phyloP scores from a whole-genome alignment of 2,888 invertebrate species.

The Ormyrus thymus region DNA sequence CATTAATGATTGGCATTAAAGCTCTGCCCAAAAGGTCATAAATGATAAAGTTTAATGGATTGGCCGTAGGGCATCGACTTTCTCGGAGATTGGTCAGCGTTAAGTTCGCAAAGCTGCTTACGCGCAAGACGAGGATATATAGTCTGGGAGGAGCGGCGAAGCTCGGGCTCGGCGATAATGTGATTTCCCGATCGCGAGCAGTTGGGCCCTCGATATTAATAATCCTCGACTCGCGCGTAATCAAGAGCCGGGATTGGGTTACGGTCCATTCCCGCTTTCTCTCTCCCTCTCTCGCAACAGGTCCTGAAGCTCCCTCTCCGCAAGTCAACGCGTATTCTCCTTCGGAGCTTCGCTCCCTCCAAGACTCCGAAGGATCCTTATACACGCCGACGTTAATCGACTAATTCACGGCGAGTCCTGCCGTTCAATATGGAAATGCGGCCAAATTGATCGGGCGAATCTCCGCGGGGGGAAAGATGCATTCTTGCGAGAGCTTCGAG shows the following conservation, averaged over 20 bases:
- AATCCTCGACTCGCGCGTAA: constrained; percentile 50
- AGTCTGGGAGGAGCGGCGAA: constrained; percentile 24
- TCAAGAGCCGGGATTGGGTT: constrained; percentile 52
- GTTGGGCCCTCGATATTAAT: constrained; percentile 49
- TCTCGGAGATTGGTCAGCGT: constrained; percentile 35
- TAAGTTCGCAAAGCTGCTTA: constrained; percentile 51
- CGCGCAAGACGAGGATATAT: not conserved
- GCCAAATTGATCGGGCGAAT: constrained; percentile 17
- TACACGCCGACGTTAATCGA: not conserved
- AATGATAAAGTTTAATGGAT: constrained; percentile 53
- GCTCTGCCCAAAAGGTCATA: constrained; percentile 20
- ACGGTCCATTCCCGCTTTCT: constrained; percentile 41
- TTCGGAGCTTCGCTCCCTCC: constrained; percentile 3
- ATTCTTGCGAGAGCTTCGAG: constrained; percentile 44
- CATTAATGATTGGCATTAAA: constrained; percentile 40
- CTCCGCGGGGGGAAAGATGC: too few species aligned
- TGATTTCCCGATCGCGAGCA: constrained; percentile 47
- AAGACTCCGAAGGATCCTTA: constrained; percentile 4
- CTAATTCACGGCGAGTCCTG: not conserved
- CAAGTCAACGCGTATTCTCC: constrained; percentile 42
- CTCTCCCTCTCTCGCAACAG: constrained; percentile 44
- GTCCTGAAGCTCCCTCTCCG: constrained; percentile 34
- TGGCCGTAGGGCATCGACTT: constrained; percentile 1
- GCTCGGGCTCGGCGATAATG: constrained; percentile 51
- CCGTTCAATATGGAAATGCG: too few species aligned